These are phyloP conservation scores for Betta splendens DNA, from an alignment of 2,797 vertebrate genomes.

Conservation along the genomic window DNA sequence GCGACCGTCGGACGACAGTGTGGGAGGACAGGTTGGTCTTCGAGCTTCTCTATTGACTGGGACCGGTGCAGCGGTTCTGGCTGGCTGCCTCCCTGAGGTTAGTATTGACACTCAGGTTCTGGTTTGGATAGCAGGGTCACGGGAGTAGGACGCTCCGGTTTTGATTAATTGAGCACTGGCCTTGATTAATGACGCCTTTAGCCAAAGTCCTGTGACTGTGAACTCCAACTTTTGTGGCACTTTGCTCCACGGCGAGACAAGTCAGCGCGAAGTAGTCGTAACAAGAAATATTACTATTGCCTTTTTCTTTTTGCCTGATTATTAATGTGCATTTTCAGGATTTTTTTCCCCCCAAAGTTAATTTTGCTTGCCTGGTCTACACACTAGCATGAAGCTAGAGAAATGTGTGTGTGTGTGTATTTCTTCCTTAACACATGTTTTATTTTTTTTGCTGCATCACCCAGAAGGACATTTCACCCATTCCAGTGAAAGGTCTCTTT, in stretches of 20 bases:
- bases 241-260: slow-evolving; percentile 15
- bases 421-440: no score
- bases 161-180: slow-evolving; percentile 77
- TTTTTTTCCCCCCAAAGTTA: no score
- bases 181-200: slow-evolving; percentile 79
- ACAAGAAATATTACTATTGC: no score
- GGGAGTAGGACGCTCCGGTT: slow-evolving; percentile 63
- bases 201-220: slow-evolving; percentile 48
- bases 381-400: no score
- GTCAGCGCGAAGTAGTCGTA: slow-evolving; percentile 3
- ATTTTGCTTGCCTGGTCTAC: no score
- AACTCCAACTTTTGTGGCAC: slow-evolving; percentile 58
- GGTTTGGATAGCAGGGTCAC: slow-evolving; percentile 73
- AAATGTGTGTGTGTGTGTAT: no score
- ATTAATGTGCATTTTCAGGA: no score
- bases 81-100: slow-evolving; percentile 77
- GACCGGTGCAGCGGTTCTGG: slow-evolving; percentile 75
- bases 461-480: no score
- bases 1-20: slow-evolving; percentile 47
- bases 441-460: no score
- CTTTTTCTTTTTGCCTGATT: no score
- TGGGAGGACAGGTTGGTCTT: slow-evolving; percentile 73
- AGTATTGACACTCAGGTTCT: slow-evolving; percentile 79
- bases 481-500: no score
- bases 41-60: slow-evolving; percentile 76